phyloP scores from a whole-genome alignment of 2,888 invertebrate species.

The Chrysolina americana region DNA sequence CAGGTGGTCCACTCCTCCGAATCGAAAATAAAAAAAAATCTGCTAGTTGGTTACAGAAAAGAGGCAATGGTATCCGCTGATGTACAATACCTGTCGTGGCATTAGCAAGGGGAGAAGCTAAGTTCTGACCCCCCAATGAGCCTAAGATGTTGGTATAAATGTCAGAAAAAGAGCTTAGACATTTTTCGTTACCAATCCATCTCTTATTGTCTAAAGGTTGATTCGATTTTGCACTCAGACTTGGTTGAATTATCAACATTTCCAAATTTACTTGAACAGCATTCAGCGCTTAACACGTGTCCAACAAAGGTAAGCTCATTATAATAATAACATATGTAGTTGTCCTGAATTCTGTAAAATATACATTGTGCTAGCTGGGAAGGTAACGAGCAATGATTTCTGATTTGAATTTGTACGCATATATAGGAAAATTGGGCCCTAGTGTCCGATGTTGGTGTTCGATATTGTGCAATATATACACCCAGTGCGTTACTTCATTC shows the following conservation, averaged over 20 bases:
- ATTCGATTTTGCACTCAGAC: too few relatives aligned
- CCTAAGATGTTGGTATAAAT: too few relatives aligned
- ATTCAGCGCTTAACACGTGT: background rate
- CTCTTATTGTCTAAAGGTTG: too few relatives aligned
- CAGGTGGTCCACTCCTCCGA: too few relatives aligned
- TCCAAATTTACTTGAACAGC: background rate
- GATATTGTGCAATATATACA: constrained; percentile 54
- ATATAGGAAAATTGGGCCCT: constrained; percentile 53
- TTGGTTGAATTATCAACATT: background rate
- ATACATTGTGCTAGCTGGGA: constrained; percentile 5
- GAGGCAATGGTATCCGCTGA: too few relatives aligned
- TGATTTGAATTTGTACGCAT: constrained; percentile 55
- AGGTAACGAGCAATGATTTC: constrained; percentile 46
- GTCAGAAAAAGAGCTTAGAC: too few relatives aligned
- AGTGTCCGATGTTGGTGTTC: constrained; percentile 48
- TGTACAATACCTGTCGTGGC: too few relatives aligned
- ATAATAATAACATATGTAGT: constrained; percentile 34
- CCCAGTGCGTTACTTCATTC: constrained; percentile 49
- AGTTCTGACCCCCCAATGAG: too few relatives aligned
- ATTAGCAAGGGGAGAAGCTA: too few relatives aligned
- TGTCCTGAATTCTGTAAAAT: constrained; percentile 11
- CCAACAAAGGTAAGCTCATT: constrained; percentile 13
- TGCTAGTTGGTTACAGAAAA: too few relatives aligned
- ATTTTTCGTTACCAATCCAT: too few relatives aligned
- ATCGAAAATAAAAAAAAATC: too few relatives aligned